Evolutionary conservation across 1,140 invertebrate species (phyloP).

Genomic region (Zaprionus ghesquierei): DNA sequence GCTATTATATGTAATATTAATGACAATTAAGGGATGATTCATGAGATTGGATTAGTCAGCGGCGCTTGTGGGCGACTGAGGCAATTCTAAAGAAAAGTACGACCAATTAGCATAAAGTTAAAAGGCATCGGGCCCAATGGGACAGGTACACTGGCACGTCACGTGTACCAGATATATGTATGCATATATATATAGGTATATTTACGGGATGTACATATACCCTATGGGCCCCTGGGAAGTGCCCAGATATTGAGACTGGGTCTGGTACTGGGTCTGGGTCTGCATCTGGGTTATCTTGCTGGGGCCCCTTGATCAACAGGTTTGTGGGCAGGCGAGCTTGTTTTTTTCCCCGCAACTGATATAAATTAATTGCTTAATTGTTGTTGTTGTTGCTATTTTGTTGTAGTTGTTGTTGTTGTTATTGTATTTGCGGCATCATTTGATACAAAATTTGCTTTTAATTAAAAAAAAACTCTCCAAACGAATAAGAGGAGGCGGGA

Average conservation of each 20-base stretch:
- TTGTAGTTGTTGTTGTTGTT: constrained; percentile 38
- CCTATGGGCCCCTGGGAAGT: constrained; percentile 44
- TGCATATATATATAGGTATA: not conserved
- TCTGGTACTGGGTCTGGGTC: not conserved
- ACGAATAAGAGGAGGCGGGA: not conserved
- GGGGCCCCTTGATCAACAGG: constrained; percentile 57
- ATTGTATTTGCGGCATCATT: constrained; percentile 55
- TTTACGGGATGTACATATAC: no score
- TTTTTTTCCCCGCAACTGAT: constrained; percentile 71
- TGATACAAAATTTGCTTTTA: constrained; percentile 76
- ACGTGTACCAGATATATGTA: constrained; percentile 13
- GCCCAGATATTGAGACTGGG: constrained; percentile 38
- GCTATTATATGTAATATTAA: constrained; percentile 1
- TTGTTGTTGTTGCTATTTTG: constrained; percentile 43
- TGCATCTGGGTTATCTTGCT: constrained; percentile 33
- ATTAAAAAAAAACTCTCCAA: constrained; percentile 69
- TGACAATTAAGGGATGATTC: constrained; percentile 17
- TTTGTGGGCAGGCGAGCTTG: constrained; percentile 59
- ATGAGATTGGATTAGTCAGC: constrained; percentile 17
- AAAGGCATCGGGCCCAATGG: not conserved
- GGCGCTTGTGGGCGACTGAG: not conserved
- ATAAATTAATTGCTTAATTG: constrained; percentile 81
- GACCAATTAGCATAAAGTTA: constrained; percentile 17
- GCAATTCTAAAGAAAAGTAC: constrained; percentile 1
- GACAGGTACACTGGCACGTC: not conserved